Percentiles rank a stretch among this genome's conserved stretches.
Evolutionary conservation across 2,797 vertebrate genomes (phyloP).

Genomic region (Erethizon dorsatum): DNA sequence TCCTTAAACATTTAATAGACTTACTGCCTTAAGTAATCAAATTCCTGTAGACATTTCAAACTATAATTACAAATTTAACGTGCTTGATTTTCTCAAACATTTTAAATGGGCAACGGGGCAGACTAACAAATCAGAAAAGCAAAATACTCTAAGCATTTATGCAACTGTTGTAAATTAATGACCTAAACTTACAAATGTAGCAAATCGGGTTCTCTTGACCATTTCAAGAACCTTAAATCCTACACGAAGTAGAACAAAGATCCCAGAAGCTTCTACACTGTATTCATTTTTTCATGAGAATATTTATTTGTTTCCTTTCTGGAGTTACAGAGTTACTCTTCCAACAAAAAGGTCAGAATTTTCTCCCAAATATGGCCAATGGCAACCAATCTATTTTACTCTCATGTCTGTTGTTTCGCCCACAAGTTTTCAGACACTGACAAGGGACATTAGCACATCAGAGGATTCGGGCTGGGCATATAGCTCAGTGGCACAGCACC

Average conservation of each 20-base stretch:
- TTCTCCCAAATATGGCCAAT: background rate
- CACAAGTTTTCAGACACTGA: background rate
- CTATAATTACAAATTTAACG: conserved; percentile 69
- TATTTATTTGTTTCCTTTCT: conserved; percentile 35
- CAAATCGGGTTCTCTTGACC: conserved; percentile 46
- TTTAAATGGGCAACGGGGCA: conserved; percentile 62
- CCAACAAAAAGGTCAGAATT: background rate
- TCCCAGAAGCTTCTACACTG: background rate
- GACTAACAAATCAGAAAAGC: conserved; percentile 61
- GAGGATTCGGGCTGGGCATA: too few species aligned
- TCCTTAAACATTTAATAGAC: conserved; percentile 68
- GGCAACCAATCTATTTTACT: background rate
- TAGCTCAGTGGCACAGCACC: too few species aligned
- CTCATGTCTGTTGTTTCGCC: background rate
- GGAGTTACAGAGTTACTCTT: conserved; percentile 26
- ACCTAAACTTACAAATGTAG: conserved; percentile 49
- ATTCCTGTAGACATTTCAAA: conserved; percentile 73
- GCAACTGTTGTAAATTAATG: conserved; percentile 58
- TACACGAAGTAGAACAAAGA: conserved; percentile 47
- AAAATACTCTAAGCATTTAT: conserved; percentile 60
- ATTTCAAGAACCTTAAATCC: conserved; percentile 65
- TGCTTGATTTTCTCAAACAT: conserved; percentile 62
- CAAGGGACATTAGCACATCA: background rate
- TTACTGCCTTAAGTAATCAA: conserved; percentile 71
- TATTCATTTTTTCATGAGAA: background rate